These are phyloP conservation scores for Poeciliopsis prolifica DNA, from an alignment of 2,113 vertebrate genomes.

Conservation along the genomic window DNA sequence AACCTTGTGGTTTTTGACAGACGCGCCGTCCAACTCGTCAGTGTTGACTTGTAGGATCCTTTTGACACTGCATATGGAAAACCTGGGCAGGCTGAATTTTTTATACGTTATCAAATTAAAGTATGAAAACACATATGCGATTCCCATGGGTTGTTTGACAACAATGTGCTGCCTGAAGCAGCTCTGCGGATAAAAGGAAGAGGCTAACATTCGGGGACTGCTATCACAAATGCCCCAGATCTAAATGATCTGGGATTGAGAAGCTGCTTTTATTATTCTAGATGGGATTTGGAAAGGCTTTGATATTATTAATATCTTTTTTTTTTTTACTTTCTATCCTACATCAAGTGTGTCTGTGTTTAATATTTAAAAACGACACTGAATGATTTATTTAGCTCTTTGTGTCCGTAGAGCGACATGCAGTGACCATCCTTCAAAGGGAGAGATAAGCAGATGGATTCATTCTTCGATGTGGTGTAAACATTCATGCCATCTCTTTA, in stretches of 20 bases:
- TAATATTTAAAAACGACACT: slow-evolving; percentile 15
- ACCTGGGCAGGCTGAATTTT: slow-evolving; percentile 4
- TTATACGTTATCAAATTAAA: slow-evolving; percentile 7
- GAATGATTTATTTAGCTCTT: neutral
- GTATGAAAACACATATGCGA: neutral
- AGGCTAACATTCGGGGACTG: slow-evolving; percentile 24
- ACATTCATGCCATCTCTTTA: no score
- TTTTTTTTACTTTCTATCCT: slow-evolving; percentile 12
- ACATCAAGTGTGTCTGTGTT: slow-evolving; percentile 16
- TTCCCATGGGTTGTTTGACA: slow-evolving; percentile 11
- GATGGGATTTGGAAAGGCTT: slow-evolving; percentile 3
- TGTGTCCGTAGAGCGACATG: neutral
- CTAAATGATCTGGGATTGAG: slow-evolving; percentile 1
- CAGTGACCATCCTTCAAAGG: neutral
- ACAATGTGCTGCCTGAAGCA: slow-evolving; percentile 22
- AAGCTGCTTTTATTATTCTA: slow-evolving; percentile 11
- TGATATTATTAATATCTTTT: neutral
- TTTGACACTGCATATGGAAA: neutral
- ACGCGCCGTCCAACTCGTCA: neutral
- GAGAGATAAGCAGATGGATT: neutral
- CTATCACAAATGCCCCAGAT: slow-evolving; percentile 17
- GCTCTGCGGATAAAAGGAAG: slow-evolving; percentile 12
- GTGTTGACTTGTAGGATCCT: neutral
- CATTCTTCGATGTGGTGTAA: neutral
- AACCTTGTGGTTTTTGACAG: slow-evolving; percentile 1